Conservation (phyloP, 1,140 invertebrate species). For the Drosophila nannoptera region DNA sequence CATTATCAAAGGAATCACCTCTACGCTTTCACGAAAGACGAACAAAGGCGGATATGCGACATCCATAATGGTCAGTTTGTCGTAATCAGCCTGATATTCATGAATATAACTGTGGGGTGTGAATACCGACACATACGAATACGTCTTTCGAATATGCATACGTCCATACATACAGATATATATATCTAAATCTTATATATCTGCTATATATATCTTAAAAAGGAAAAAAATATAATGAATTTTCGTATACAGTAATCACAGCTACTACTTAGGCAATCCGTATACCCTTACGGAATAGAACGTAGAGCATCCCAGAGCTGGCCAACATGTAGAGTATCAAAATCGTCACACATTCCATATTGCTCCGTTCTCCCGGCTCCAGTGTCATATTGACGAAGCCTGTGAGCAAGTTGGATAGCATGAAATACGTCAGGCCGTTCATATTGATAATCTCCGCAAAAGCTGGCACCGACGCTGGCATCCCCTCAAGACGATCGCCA, state of each 20-base stretch:
- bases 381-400: conserved; percentile 62
- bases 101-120: too few relatives aligned
- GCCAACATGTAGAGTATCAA: conserved; percentile 53
- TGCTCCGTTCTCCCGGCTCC: conserved; percentile 22
- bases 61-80: too few relatives aligned
- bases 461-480: conserved; percentile 23
- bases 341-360: conserved; percentile 41
- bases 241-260: background rate
- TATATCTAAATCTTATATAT: too few relatives aligned
- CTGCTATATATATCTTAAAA: background rate
- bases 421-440: conserved; percentile 61
- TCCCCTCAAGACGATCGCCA: background rate
- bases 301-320: conserved; percentile 32
- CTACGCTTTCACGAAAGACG: too few relatives aligned
- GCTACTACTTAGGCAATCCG: conserved; percentile 49
- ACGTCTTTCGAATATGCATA: too few relatives aligned
- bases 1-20: too few relatives aligned
- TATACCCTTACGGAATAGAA: conserved; percentile 49
- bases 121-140: too few relatives aligned
- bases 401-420: conserved; percentile 62
- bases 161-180: too few relatives aligned
- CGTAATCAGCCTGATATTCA: too few relatives aligned
- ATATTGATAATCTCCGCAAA: conserved; percentile 52
- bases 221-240: background rate
- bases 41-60: too few relatives aligned